phyloP scores from a whole-genome alignment of 2,797 vertebrate species.

The Megaceryle alcyon region DNA sequence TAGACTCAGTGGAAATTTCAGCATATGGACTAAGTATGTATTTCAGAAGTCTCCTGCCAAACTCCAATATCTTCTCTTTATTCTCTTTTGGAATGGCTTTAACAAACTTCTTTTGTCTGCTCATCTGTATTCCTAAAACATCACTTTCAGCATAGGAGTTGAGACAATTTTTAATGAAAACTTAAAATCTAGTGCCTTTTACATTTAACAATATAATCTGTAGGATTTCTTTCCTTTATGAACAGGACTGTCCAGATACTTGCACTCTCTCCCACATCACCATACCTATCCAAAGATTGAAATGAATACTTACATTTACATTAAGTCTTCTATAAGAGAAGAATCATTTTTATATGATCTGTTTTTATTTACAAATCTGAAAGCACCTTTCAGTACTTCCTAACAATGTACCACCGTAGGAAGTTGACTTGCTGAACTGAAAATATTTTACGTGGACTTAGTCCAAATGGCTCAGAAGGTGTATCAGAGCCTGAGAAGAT shows the following conservation, averaged over 20 bases:
- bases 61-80: neutral
- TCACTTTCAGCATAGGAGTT: neutral
- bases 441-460: constrained; percentile 64
- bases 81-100: neutral
- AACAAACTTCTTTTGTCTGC: neutral
- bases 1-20: neutral
- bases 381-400: constrained; percentile 54
- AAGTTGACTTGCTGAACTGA: constrained; percentile 65
- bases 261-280: neutral
- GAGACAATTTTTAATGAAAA: neutral
- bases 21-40: neutral
- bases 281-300: neutral
- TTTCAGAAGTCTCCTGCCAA: neutral
- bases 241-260: neutral
- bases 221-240: neutral
- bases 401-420: constrained; percentile 48
- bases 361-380: constrained; percentile 52
- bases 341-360: neutral
- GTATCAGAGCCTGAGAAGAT: constrained; percentile 23
- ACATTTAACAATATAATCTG: neutral
- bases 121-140: neutral
- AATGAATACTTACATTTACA: constrained; percentile 28
- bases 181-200: neutral
- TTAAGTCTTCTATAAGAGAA: neutral
- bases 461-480: constrained; percentile 58